These are phyloP conservation scores for Eonycteris spelaea DNA, from an alignment of 2,113 vertebrate species.

Conservation along the genomic window DNA sequence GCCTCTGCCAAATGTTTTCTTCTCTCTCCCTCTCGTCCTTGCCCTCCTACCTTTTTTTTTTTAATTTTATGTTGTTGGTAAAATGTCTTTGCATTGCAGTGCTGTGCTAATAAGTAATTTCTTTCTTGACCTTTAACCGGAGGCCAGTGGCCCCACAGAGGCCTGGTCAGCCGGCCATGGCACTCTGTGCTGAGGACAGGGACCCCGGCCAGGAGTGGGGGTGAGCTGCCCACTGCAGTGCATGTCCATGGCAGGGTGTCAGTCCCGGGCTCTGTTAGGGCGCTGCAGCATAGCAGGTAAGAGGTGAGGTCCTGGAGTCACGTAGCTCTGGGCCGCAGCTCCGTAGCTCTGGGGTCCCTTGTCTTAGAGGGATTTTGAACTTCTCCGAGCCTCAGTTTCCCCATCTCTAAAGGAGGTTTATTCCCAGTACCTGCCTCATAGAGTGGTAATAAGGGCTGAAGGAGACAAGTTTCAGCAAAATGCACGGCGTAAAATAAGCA, in stretches of 20 bases:
- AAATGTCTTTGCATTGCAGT: background rate
- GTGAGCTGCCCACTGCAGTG: accelerated
- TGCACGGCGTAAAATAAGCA: background rate
- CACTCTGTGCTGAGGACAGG: background rate
- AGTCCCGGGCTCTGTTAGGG: too few species aligned
- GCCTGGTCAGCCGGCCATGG: background rate
- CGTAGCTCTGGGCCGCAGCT: background rate
- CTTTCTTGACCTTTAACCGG: background rate
- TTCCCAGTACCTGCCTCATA: background rate
- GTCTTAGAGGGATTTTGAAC: background rate
- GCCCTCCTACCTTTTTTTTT: background rate
- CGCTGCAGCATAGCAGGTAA: accelerated
- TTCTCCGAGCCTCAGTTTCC: background rate
- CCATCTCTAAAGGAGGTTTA: background rate
- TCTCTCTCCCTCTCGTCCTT: background rate
- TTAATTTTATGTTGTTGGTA: background rate
- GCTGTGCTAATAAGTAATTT: background rate
- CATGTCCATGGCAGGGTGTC: background rate
- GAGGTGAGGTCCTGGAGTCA: accelerated
- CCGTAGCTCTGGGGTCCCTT: background rate
- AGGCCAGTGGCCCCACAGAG: background rate
- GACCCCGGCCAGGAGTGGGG: background rate
- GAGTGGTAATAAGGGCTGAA: background rate
- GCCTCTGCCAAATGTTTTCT: background rate
- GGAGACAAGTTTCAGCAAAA: background rate